These are phyloP conservation scores for Argyra leucocephala DNA, from an alignment of 2,888 invertebrate genomes.

Conservation along the genomic window DNA sequence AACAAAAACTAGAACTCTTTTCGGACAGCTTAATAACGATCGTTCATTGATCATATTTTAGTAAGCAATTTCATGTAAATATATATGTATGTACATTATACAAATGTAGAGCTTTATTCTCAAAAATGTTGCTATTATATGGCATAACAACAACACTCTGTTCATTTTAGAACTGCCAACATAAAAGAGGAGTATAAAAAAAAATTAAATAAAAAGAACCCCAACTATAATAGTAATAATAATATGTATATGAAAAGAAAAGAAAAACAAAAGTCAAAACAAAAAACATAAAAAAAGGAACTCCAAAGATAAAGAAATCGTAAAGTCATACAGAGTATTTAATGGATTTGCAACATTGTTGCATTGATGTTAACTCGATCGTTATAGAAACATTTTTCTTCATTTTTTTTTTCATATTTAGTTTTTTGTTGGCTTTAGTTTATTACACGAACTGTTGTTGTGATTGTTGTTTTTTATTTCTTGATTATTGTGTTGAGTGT, in stretches of 20 bases:
- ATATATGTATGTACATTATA: neutral
- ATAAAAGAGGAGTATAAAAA: neutral
- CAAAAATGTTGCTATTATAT: too few species aligned
- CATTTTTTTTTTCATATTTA: neutral
- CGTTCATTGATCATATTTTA: neutral
- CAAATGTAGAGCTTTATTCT: too few species aligned
- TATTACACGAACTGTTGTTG: too few species aligned
- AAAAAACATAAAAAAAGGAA: neutral
- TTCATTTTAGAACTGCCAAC: too few species aligned
- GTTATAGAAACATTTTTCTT: neutral
- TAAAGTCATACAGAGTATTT: neutral
- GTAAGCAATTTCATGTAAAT: neutral
- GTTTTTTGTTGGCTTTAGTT: neutral
- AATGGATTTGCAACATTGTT: conserved; percentile 6
- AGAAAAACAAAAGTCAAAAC: neutral
- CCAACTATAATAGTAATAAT: neutral
- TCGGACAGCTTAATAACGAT: neutral
- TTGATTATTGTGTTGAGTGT: too few species aligned
- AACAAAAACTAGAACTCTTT: neutral
- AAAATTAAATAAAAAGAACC: neutral
- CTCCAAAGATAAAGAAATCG: neutral
- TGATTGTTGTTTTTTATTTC: too few species aligned
- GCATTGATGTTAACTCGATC: conserved; percentile 4
- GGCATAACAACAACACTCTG: too few species aligned
- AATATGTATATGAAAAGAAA: neutral